Percentiles rank a stretch among this genome's conserved stretches.
Evolutionary conservation across 2,888 invertebrate species (phyloP).

Genomic region (Apamea sordens): DNA sequence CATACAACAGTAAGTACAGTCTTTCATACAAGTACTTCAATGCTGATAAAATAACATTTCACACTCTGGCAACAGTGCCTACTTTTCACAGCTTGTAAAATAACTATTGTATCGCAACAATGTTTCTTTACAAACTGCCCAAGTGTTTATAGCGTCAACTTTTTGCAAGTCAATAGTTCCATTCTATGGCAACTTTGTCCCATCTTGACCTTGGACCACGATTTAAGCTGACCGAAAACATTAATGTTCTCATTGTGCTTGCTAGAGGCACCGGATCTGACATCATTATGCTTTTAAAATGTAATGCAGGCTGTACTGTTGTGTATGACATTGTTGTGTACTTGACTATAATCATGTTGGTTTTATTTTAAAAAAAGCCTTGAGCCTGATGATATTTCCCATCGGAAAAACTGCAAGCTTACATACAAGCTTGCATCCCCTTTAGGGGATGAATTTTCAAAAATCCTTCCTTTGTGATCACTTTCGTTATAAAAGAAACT

Average conservation of each 20-base stretch:
- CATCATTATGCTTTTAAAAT: conserved; percentile 37
- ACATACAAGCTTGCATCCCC: not conserved
- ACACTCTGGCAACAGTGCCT: not conserved
- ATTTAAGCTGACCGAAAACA: conserved; percentile 25
- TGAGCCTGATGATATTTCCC: not conserved
- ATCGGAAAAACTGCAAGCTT: not conserved
- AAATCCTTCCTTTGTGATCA: not conserved
- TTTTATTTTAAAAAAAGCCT: not conserved
- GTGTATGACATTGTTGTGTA: conserved; percentile 14
- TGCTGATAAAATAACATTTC: conserved; percentile 1
- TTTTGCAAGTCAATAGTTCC: not conserved
- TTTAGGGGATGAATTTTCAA: not conserved
- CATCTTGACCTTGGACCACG: conserved; percentile 29
- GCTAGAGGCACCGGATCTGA: conserved; percentile 50
- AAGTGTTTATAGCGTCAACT: not conserved
- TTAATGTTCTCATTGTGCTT: conserved; percentile 50
- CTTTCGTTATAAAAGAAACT: not conserved
- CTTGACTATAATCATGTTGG: not conserved
- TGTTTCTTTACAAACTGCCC: not conserved
- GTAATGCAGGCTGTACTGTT: conserved; percentile 10
- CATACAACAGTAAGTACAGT: not conserved
- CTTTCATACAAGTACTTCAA: not conserved
- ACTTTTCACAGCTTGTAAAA: conserved; percentile 4
- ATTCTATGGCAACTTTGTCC: conserved; percentile 29
- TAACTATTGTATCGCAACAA: not conserved